These are phyloP conservation scores for Sturmia bella DNA, from an alignment of 2,888 invertebrate genomes.

Conservation along the genomic window DNA sequence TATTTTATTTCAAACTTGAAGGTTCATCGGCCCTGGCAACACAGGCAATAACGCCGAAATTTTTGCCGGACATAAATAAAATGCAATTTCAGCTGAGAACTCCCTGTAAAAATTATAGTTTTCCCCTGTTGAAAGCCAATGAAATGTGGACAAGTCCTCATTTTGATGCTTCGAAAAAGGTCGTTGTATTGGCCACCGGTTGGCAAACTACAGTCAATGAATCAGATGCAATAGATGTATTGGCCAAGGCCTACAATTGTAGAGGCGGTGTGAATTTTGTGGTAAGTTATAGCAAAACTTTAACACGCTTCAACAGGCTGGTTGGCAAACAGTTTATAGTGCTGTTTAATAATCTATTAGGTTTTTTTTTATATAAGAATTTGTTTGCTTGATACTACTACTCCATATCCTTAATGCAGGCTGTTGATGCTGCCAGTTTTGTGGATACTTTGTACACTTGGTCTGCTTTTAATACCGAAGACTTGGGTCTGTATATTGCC, in stretches of 20 bases:
- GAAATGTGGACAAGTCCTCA: slow-evolving; percentile 77
- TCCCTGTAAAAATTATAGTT: slow-evolving; percentile 74
- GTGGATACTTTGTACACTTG: slow-evolving; percentile 80
- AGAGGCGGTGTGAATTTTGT: slow-evolving; percentile 80
- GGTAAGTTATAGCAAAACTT: slow-evolving; percentile 72
- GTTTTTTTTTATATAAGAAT: neutral
- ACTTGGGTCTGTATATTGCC: slow-evolving; percentile 77
- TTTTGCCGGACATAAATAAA: slow-evolving; percentile 76
- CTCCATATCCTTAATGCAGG: slow-evolving; percentile 73
- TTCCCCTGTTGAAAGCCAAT: slow-evolving; percentile 75
- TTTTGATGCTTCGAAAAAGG: slow-evolving; percentile 77
- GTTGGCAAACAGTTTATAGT: too few species aligned
- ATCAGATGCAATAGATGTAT: slow-evolving; percentile 74
- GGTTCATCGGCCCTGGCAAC: slow-evolving; percentile 78
- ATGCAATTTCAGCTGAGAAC: slow-evolving; percentile 79
- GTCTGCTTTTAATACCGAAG: slow-evolving; percentile 81
- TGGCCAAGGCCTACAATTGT: slow-evolving; percentile 78
- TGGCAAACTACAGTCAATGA: slow-evolving; percentile 80
- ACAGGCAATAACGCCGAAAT: slow-evolving; percentile 74
- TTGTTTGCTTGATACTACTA: neutral
- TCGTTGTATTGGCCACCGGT: slow-evolving; percentile 80
- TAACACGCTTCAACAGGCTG: too few species aligned
- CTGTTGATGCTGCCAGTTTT: slow-evolving; percentile 77
- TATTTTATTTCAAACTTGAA: slow-evolving; percentile 51
- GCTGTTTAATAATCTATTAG: too few species aligned